A percentile compares a stretch with the other conserved stretches of the same genome.
phyloP scores from a whole-genome alignment of 2,888 invertebrate species.

The Tinea trinotella region DNA sequence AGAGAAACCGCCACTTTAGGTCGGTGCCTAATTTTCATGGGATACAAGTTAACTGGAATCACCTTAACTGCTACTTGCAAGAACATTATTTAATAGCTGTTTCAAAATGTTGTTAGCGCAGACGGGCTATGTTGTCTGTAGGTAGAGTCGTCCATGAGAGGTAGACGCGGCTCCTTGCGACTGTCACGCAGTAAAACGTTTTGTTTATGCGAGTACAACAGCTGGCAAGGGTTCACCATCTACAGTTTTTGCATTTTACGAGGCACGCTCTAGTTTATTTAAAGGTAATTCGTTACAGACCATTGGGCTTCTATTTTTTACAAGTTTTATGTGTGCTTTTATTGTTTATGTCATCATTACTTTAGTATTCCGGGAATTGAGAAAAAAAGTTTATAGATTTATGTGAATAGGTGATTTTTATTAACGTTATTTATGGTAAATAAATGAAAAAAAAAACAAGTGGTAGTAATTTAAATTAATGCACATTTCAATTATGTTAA shows the following conservation, averaged over 20 bases:
- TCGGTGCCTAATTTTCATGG: too few relatives aligned
- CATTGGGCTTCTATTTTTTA: not conserved
- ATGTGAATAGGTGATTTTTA: not conserved
- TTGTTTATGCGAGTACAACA: slow-evolving; percentile 39
- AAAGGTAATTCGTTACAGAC: slow-evolving; percentile 9
- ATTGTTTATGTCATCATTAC: not conserved
- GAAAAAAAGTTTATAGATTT: not conserved
- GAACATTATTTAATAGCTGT: too few relatives aligned
- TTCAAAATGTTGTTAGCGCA: too few relatives aligned
- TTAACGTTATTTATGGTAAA: not conserved
- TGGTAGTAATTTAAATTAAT: not conserved
- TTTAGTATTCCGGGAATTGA: not conserved
- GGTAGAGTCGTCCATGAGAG: too few relatives aligned
- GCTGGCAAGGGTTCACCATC: slow-evolving; percentile 31
- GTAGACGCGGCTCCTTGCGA: not conserved
- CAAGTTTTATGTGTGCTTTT: not conserved
- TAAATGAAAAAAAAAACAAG: not conserved
- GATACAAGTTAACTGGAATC: too few relatives aligned
- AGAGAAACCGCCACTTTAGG: too few relatives aligned
- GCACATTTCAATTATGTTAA: too few relatives aligned
- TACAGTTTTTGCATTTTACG: slow-evolving; percentile 12
- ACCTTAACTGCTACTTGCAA: too few relatives aligned
- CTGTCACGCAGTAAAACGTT: slow-evolving; percentile 33
- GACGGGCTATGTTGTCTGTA: too few relatives aligned
- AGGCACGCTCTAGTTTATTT: slow-evolving; percentile 2